phyloP scores from a whole-genome alignment of 1,140 invertebrate genomes.

The Psilanteris sp. region DNA sequence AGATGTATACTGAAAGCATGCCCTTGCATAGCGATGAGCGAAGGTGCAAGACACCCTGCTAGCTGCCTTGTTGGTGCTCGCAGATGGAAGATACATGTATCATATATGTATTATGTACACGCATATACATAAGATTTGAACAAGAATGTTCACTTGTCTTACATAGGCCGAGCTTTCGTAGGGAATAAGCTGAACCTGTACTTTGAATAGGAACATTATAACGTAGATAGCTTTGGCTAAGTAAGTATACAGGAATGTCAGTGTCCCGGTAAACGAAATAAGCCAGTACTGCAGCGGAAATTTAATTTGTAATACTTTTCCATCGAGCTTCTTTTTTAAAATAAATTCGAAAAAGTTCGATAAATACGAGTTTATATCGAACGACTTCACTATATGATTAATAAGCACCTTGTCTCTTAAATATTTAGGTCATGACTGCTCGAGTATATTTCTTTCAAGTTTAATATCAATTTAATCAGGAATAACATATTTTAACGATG shows the following conservation, averaged over 20 bases:
- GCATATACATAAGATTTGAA: conserved; percentile 52
- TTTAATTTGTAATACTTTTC: conserved; percentile 40
- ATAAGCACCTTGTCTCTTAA: conserved; percentile 15
- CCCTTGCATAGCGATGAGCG: conserved; percentile 56
- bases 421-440: conserved; percentile 9
- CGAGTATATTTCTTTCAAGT: background rate
- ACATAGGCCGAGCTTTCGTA: conserved; percentile 21
- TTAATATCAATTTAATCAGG: background rate
- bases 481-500: no score
- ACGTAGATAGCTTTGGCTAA: conserved; percentile 30
- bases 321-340: conserved; percentile 22
- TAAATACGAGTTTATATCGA: conserved; percentile 14
- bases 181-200: conserved; percentile 5
- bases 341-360: conserved; percentile 21
- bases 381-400: conserved; percentile 15
- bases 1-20: conserved; percentile 55
- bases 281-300: conserved; percentile 12
- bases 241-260: conserved; percentile 9
- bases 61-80: conserved; percentile 42
- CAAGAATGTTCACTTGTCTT: conserved; percentile 50
- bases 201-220: conserved; percentile 38
- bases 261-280: conserved; percentile 5
- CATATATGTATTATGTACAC: conserved; percentile 55
- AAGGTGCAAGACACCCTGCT: conserved; percentile 46
- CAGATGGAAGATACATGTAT: conserved; percentile 56